phyloP scores from a whole-genome alignment of 2,797 vertebrate genomes.

The Nasua narica region DNA sequence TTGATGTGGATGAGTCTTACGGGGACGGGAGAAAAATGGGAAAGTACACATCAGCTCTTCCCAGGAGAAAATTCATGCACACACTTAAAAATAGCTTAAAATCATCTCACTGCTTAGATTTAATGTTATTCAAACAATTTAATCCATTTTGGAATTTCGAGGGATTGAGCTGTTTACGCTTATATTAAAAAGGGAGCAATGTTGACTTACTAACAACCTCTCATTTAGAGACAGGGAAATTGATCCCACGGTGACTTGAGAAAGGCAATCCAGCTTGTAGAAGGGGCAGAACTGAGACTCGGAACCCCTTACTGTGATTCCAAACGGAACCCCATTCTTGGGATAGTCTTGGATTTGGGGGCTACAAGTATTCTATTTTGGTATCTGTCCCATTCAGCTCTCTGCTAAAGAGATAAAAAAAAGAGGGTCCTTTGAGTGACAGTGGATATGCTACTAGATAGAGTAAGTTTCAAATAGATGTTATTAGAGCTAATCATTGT shows the following conservation, averaged over 20 bases:
- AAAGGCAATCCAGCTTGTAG: background rate
- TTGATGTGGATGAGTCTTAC: fast-evolving
- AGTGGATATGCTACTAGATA: background rate
- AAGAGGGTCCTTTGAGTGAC: too few species aligned
- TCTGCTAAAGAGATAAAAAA: background rate
- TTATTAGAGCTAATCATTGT: background rate
- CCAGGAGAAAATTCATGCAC: background rate
- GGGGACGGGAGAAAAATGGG: background rate
- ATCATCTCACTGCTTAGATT: background rate
- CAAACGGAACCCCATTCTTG: background rate
- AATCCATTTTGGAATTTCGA: background rate
- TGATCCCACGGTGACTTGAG: background rate
- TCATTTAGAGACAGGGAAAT: background rate
- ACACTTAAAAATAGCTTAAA: background rate
- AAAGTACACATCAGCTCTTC: background rate
- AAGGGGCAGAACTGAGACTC: background rate
- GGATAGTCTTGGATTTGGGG: background rate
- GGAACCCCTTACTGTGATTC: background rate
- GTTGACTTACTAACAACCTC: background rate
- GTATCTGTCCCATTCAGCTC: background rate
- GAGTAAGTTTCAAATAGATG: background rate
- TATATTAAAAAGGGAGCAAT: background rate
- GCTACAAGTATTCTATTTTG: background rate
- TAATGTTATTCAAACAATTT: background rate
- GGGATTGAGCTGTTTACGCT: background rate